phyloP scores from a whole-genome alignment of 2,888 invertebrate species.

The Callosobruchus maculatus region DNA sequence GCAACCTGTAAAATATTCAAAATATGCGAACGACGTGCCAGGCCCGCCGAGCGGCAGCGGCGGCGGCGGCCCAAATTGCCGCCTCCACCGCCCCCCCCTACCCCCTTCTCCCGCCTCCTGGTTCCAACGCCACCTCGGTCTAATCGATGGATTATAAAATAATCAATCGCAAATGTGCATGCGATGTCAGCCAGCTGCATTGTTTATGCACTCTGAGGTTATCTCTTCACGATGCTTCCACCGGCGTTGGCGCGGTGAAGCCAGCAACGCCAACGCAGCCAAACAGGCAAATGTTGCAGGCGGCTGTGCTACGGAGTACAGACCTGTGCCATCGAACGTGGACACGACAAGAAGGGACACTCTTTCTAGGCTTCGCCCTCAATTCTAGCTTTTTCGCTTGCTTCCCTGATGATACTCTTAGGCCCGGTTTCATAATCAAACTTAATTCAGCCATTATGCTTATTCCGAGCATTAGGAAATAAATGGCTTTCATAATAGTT shows the following conservation, averaged over 20 bases:
- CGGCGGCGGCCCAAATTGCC: constrained; percentile 1
- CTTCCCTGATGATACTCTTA: too few relatives aligned
- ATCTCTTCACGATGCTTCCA: neutral
- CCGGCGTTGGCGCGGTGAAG: neutral
- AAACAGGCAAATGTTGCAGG: neutral
- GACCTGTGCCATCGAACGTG: too few relatives aligned
- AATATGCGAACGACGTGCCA: constrained; percentile 8
- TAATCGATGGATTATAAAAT: constrained; percentile 10
- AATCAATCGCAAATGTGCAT: constrained; percentile 7
- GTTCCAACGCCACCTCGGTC: neutral
- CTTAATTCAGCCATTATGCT: too few relatives aligned
- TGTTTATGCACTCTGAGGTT: constrained; percentile 4
- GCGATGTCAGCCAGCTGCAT: constrained; percentile 7
- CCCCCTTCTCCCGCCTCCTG: too few relatives aligned
- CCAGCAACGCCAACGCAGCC: neutral
- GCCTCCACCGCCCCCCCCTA: too few relatives aligned
- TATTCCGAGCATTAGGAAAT: too few relatives aligned
- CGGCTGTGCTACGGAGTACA: too few relatives aligned
- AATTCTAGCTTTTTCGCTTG: too few relatives aligned
- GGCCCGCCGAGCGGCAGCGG: neutral
- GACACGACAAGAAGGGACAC: too few relatives aligned
- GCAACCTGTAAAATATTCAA: constrained; percentile 10
- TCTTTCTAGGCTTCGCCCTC: too few relatives aligned
- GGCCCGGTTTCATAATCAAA: too few relatives aligned
- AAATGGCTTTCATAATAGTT: too few relatives aligned